Evolutionary conservation across 2,888 invertebrate genomes (phyloP).

Genomic region (Selenia dentaria): DNA sequence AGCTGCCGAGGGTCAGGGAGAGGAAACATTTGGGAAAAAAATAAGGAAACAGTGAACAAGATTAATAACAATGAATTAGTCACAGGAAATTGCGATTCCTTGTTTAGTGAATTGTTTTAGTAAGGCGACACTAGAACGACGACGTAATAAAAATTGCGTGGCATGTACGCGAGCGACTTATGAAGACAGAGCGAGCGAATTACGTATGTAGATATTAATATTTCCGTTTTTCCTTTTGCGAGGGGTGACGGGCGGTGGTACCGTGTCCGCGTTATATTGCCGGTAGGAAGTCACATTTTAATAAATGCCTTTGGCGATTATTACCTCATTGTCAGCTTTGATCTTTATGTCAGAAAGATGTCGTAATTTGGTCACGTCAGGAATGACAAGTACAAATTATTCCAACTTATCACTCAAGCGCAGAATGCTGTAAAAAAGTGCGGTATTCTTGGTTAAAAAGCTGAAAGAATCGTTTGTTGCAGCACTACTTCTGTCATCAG

Average conservation of each 20-base stretch:
- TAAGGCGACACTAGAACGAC: constrained; percentile 40
- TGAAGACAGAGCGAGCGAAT: constrained; percentile 61
- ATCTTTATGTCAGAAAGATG: background rate
- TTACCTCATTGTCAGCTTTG: constrained; percentile 3
- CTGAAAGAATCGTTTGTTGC: too few relatives aligned
- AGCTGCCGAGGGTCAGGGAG: constrained; percentile 22
- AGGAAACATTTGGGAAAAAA: constrained; percentile 38
- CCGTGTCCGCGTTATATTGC: constrained; percentile 32
- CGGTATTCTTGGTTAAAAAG: too few relatives aligned
- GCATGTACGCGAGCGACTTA: constrained; percentile 55
- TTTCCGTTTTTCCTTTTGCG: constrained; percentile 41
- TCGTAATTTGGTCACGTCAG: too few relatives aligned
- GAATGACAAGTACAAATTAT: too few relatives aligned
- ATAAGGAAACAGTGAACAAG: constrained; percentile 60
- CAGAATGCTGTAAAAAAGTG: too few relatives aligned
- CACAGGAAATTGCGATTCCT: constrained; percentile 72
- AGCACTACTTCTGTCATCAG: too few relatives aligned
- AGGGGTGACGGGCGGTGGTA: constrained; percentile 39
- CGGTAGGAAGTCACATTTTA: constrained; percentile 35
- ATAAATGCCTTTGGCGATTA: constrained; percentile 26
- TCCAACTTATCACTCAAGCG: too few relatives aligned
- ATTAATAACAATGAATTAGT: constrained; percentile 71
- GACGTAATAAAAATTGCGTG: constrained; percentile 63
- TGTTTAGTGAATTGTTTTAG: constrained; percentile 65
- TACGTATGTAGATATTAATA: constrained; percentile 63